Evolutionary conservation across 2,113 vertebrate species (phyloP).

Genomic region (Seriola rivoliana): DNA sequence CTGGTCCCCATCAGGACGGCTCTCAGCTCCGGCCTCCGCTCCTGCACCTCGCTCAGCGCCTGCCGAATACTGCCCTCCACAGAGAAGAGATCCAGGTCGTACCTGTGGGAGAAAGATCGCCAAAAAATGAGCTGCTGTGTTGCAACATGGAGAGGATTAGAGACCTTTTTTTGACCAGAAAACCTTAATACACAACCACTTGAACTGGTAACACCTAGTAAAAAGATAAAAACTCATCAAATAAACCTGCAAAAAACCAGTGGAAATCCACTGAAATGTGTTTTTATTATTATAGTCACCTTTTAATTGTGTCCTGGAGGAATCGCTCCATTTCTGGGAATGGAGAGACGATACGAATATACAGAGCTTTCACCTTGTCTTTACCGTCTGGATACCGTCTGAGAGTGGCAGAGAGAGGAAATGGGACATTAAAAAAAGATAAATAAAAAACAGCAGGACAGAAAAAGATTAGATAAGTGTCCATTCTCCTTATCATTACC

Average conservation of each 20-base stretch:
- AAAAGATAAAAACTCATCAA: not conserved
- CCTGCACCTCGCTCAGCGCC: slow-evolving; percentile 86
- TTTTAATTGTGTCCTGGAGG: slow-evolving; percentile 92
- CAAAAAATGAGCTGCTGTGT: slow-evolving; percentile 11
- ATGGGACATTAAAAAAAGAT: slow-evolving; percentile 11
- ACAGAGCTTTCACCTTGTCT: slow-evolving; percentile 90
- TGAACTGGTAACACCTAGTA: not conserved
- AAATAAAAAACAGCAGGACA: slow-evolving; percentile 7
- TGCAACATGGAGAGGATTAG: not conserved
- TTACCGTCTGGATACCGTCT: slow-evolving; percentile 85
- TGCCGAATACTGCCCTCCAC: slow-evolving; percentile 92
- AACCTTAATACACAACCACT: not conserved
- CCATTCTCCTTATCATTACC: slow-evolving; percentile 7
- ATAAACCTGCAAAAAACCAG: not conserved
- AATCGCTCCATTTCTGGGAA: slow-evolving; percentile 97
- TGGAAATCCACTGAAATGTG: not conserved
- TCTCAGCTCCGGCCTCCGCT: slow-evolving; percentile 86
- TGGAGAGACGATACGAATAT: slow-evolving; percentile 89
- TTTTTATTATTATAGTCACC: slow-evolving; percentile 78
- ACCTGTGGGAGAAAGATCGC: slow-evolving; percentile 77
- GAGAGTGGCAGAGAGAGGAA: slow-evolving; percentile 31
- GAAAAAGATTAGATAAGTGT: slow-evolving; percentile 30
- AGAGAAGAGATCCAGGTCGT: slow-evolving; percentile 86
- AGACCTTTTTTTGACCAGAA: not conserved
- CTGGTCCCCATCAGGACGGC: slow-evolving; percentile 96